Evolutionary conservation across 2,113 vertebrate genomes (phyloP).

Genomic region (Sylvietta virens): DNA sequence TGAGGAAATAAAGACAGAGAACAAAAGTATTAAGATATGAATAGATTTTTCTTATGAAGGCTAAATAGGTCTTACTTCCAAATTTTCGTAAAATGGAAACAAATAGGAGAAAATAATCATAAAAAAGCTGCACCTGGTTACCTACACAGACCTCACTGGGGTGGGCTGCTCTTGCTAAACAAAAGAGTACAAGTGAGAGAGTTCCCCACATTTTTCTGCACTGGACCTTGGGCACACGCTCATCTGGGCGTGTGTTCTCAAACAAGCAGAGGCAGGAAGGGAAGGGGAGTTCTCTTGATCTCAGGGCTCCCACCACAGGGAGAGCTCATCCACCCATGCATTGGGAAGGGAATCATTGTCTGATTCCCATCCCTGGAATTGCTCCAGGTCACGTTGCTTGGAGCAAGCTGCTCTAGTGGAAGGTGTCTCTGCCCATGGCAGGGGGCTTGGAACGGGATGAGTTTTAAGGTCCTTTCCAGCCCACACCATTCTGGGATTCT

Average conservation of each 20-base stretch:
- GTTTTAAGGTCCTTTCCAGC: background rate
- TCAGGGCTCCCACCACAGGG: background rate
- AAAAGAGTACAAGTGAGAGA: background rate
- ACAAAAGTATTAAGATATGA: constrained; percentile 21
- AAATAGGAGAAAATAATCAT: background rate
- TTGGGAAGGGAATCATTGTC: background rate
- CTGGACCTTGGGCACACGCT: background rate
- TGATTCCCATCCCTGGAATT: background rate
- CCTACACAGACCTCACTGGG: background rate
- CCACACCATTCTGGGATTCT: background rate
- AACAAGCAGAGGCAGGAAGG: background rate
- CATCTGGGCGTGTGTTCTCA: background rate
- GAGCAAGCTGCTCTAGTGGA: background rate
- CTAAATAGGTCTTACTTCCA: background rate
- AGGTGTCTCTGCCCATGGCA: background rate
- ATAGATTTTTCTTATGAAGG: background rate
- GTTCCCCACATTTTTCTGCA: background rate
- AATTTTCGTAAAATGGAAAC: background rate
- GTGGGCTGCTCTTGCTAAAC: background rate
- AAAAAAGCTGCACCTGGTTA: background rate
- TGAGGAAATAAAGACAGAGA: background rate
- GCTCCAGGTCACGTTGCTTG: background rate
- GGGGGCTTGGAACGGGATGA: background rate
- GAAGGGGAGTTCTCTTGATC: background rate
- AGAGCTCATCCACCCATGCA: accelerated